Base-by-base conservation (phyloP, 2,113 vertebrate genomes). In the Callionymus lyra region DNA sequence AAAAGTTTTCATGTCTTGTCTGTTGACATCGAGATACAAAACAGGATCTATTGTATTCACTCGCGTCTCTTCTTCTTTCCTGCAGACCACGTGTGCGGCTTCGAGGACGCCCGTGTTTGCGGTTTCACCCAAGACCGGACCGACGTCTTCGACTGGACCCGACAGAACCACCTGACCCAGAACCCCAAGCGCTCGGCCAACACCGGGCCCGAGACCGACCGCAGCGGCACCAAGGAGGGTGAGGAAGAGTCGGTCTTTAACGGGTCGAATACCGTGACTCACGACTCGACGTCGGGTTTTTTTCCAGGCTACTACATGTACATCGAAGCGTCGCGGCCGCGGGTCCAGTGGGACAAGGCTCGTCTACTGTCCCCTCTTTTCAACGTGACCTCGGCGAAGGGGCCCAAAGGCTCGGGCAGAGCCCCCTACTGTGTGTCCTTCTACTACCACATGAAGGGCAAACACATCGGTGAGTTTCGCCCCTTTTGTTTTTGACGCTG, bases 391-490 rank as follows among this genome's bases (percentile, higher is more conserved):
- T 80, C 86, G 50, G 63, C 62, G 38, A 82, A 48, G 11, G 77
- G 82, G 8, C 82, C 85, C 31, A 75, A 80, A 13, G 80, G 76
- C 1, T 87, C 87, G n/a, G 86, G 84, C 68, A 89, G 93, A 16
- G 84, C 91, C 53, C 90, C 91, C 10, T 97, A 96, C 81, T 99
- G 95, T 5, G 82, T 98, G 72, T 94, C 91, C 50, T 99, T 97
- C 85, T 98, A 89, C 85, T 98, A 98, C 81, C 92, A 98, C 80
- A 99, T 99, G 94, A 96, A 93, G 0, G 95, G 95, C 56, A 94
- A 93, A 68, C 93, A 98, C 76, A 97, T 98, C 0, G 95, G 95
- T 99, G 83, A 94, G 94, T 85, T 21, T 1, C 21, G 8, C 21
- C 4, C 4, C 21, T 27, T 8, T 27, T 27, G 21, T 27, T 27